These are phyloP conservation scores for Camponotus pennsylvanicus DNA, from an alignment of 1,140 invertebrate genomes.

Conservation along the genomic window DNA sequence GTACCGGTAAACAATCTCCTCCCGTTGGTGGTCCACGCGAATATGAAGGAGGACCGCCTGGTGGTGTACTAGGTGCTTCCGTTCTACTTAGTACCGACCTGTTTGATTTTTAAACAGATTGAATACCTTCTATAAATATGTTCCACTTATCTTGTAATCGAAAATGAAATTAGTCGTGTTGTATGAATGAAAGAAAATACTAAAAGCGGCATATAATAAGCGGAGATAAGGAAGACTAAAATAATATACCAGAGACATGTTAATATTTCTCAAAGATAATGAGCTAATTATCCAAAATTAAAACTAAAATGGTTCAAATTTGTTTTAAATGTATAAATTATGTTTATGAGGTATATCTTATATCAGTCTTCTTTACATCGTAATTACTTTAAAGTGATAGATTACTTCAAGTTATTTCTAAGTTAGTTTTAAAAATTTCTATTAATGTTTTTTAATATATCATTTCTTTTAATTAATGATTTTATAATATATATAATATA, in stretches of 20 bases:
- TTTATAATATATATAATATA: neutral
- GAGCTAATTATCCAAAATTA: neutral
- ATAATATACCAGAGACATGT: neutral
- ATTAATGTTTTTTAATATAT: slow-evolving; percentile 1
- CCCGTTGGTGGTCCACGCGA: slow-evolving; percentile 87
- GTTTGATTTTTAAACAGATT: slow-evolving; percentile 50
- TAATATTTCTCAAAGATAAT: neutral
- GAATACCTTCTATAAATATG: slow-evolving; percentile 16
- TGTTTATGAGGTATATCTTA: neutral
- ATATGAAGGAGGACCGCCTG: slow-evolving; percentile 89
- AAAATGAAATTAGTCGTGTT: slow-evolving; percentile 2
- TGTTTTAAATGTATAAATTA: neutral
- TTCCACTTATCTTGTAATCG: neutral
- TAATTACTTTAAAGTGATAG: neutral
- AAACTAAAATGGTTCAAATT: neutral
- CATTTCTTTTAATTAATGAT: slow-evolving; percentile 3
- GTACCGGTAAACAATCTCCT: slow-evolving; percentile 88
- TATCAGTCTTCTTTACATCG: neutral
- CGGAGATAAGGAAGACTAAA: neutral
- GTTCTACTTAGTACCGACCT: slow-evolving; percentile 80
- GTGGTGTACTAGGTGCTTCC: slow-evolving; percentile 86
- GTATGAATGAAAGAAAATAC: slow-evolving; percentile 6
- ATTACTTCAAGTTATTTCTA: neutral
- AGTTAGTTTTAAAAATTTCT: neutral
- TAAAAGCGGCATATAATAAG: neutral